These are phyloP conservation scores for Peromyscus polionotus DNA, from an alignment of 2,113 vertebrate genomes.

Conservation along the genomic window DNA sequence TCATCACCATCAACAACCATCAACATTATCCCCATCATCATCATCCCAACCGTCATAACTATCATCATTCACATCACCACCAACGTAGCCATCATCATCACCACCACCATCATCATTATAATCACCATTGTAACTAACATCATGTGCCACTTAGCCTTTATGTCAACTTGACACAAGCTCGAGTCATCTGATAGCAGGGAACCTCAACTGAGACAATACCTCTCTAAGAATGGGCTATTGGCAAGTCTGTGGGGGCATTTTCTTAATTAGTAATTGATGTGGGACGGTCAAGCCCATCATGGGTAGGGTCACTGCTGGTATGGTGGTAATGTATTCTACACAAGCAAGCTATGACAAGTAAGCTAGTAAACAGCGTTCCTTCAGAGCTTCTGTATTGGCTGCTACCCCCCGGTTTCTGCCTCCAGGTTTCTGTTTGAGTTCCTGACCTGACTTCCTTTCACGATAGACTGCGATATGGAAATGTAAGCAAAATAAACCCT, in stretches of 20 bases:
- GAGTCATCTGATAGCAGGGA: background rate
- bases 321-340: background rate
- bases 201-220: background rate
- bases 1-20: background rate
- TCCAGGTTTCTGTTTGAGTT: background rate
- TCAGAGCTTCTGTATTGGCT: background rate
- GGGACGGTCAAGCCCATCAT: too few relatives aligned
- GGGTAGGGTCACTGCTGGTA: background rate
- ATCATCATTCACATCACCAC: background rate
- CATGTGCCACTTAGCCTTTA: background rate
- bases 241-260: background rate
- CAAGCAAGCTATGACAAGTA: background rate
- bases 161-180: background rate
- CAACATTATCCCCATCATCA: background rate
- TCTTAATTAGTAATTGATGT: too few relatives aligned
- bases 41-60: background rate
- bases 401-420: background rate
- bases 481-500: background rate
- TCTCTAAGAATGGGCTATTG: background rate
- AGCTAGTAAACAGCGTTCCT: background rate
- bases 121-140: background rate
- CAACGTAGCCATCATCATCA: background rate
- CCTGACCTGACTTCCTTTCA: background rate
- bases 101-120: rapidly evolving
- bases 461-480: background rate